phyloP scores from a whole-genome alignment of 2,113 vertebrate species.

The Abramis brama region DNA sequence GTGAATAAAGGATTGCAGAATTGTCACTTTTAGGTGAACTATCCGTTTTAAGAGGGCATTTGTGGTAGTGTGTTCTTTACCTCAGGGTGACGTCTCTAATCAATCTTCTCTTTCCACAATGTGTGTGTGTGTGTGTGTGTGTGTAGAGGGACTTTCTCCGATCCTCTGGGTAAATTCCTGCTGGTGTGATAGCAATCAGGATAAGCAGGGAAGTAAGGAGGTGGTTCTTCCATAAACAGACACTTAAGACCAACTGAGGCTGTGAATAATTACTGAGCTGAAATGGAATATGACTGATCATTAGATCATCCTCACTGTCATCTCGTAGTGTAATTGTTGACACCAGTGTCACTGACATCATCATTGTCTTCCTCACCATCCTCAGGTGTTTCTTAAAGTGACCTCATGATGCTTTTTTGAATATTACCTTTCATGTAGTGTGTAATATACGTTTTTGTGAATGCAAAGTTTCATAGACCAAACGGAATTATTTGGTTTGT shows the following conservation, averaged over 20 bases:
- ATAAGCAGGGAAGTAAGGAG: not conserved
- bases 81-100: not conserved
- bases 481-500: too few species aligned
- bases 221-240: conserved; percentile 15
- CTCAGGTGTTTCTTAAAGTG: not conserved
- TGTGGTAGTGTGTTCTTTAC: not conserved
- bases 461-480: too few species aligned
- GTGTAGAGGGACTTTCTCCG: not conserved
- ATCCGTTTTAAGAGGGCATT: not conserved
- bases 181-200: conserved; percentile 21
- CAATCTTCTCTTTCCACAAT: conserved; percentile 19
- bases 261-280: conserved; percentile 32
- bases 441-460: too few species aligned
- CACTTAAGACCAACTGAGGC: conserved; percentile 7
- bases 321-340: conserved; percentile 18
- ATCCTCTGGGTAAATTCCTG: conserved; percentile 20
- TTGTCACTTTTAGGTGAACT: not conserved
- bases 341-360: not conserved
- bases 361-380: not conserved
- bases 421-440: too few species aligned
- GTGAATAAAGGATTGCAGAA: not conserved
- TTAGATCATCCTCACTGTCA: not conserved
- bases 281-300: conserved; percentile 24
- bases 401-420: too few species aligned
- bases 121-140: not conserved